phyloP scores from a whole-genome alignment of 2,113 vertebrate species.

The Sclerurus mexicanus region DNA sequence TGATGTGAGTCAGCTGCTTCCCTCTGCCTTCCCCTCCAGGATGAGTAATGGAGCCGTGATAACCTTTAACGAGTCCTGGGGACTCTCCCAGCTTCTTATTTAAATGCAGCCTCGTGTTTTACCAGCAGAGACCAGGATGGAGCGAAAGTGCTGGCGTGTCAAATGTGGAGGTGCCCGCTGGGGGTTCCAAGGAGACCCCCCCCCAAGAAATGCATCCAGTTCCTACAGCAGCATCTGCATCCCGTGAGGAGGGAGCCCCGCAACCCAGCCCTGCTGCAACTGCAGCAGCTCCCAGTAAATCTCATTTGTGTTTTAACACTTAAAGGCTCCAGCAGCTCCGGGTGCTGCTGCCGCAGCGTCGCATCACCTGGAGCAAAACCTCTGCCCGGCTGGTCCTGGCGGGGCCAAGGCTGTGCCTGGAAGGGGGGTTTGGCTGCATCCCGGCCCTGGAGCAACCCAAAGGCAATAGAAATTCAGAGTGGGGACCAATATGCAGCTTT shows the following conservation, averaged over 20 bases:
- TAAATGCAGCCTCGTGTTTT: neutral
- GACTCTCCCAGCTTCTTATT: neutral
- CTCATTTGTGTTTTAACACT: neutral
- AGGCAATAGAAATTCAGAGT: neutral
- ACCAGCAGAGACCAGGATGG: neutral
- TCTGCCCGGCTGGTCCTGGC: neutral
- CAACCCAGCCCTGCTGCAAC: neutral
- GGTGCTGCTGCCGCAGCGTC: neutral
- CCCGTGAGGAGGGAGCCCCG: rapidly evolving
- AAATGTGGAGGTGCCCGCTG: neutral
- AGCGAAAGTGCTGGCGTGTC: rapidly evolving
- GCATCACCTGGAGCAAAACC: neutral
- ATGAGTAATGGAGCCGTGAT: neutral
- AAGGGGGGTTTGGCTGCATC: neutral
- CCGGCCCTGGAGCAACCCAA: neutral
- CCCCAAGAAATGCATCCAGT: neutral
- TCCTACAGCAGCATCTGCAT: neutral
- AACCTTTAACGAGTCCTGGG: neutral
- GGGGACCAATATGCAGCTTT: neutral
- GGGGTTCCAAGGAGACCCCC: neutral
- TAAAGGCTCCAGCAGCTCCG: neutral
- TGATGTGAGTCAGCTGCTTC: neutral
- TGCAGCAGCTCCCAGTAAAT: neutral
- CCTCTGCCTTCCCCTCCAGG: neutral
- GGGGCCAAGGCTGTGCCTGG: neutral